Percentiles rank a stretch among this genome's conserved stretches.
phyloP scores from a whole-genome alignment of 2,113 vertebrate genomes.

The Xiphias gladius region DNA sequence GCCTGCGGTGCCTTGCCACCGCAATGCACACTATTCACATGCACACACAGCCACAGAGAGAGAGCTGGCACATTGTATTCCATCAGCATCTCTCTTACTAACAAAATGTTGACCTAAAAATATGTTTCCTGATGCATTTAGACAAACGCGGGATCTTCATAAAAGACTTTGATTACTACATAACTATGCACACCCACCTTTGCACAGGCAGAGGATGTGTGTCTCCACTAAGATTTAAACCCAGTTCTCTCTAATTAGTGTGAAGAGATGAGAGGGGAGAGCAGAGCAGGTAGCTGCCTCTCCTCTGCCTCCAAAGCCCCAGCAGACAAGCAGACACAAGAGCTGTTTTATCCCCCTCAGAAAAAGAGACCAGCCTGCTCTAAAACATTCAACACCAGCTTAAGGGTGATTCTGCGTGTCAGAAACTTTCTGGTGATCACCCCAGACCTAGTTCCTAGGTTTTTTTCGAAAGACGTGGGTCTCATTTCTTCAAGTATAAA shows the following conservation, averaged over 20 bases:
- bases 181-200: constrained; percentile 30
- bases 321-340: constrained; percentile 72
- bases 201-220: constrained; percentile 44
- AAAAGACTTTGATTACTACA: constrained; percentile 55
- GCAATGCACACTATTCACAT: constrained; percentile 26
- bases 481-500: constrained; percentile 75
- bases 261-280: constrained; percentile 75
- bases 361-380: constrained; percentile 61
- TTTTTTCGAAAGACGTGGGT: constrained; percentile 34
- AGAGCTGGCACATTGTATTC: constrained; percentile 9
- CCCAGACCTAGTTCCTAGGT: constrained; percentile 48
- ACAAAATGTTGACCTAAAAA: constrained; percentile 54
- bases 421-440: constrained; percentile 76
- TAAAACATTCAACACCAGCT: constrained; percentile 79
- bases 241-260: constrained; percentile 74
- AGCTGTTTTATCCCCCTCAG: constrained; percentile 64
- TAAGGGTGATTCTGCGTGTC: constrained; percentile 74
- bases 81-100: constrained; percentile 6
- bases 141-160: constrained; percentile 38
- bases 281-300: constrained; percentile 69
- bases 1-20: constrained; percentile 66
- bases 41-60: constrained; percentile 21
- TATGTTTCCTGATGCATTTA: constrained; percentile 33
- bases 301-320: constrained; percentile 63
- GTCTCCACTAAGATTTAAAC: constrained; percentile 62